phyloP scores from a whole-genome alignment of 2,888 invertebrate genomes.

The Antheraea yamamai region DNA sequence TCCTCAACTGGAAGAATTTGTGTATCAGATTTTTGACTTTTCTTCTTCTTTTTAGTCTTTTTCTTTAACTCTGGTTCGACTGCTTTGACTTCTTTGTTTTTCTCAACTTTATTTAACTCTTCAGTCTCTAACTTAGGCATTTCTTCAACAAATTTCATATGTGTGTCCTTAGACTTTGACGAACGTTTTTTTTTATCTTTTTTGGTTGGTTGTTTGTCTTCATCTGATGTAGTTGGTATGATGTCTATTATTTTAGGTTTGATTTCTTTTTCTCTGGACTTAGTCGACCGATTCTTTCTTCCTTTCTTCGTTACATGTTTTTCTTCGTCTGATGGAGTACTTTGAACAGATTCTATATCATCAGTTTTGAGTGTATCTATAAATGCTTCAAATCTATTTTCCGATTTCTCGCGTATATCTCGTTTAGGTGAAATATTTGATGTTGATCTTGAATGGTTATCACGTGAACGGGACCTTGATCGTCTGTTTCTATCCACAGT shows the following conservation, averaged over 20 bases:
- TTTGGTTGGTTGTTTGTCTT: conserved; percentile 54
- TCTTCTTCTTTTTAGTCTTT: conserved; percentile 65
- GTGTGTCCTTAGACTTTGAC: conserved; percentile 54
- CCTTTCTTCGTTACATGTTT: conserved; percentile 44
- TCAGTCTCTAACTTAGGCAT: conserved; percentile 27
- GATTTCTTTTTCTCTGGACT: conserved; percentile 69
- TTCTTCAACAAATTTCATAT: conserved; percentile 31
- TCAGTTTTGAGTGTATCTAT: conserved; percentile 52
- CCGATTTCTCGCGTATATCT: conserved; percentile 55
- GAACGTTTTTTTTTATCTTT: conserved; percentile 66
- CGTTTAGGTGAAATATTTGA: conserved; percentile 44
- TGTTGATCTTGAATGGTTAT: conserved; percentile 56
- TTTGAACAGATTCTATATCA: conserved; percentile 40
- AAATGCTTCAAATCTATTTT: conserved; percentile 66
- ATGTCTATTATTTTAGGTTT: conserved; percentile 41
- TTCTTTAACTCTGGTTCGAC: conserved; percentile 49
- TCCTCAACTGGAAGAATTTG: conserved; percentile 30
- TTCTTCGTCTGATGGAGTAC: conserved; percentile 42
- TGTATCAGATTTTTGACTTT: conserved; percentile 47
- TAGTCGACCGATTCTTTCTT: conserved; percentile 61
- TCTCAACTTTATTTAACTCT: neutral
- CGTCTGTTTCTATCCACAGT: conserved; percentile 73
- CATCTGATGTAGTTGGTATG: conserved; percentile 47
- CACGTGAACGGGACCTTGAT: conserved; percentile 80
- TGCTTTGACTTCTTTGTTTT: conserved; percentile 23